Base-by-base conservation (phyloP, 1,140 invertebrate species). In the Calephelis virginiensis region DNA sequence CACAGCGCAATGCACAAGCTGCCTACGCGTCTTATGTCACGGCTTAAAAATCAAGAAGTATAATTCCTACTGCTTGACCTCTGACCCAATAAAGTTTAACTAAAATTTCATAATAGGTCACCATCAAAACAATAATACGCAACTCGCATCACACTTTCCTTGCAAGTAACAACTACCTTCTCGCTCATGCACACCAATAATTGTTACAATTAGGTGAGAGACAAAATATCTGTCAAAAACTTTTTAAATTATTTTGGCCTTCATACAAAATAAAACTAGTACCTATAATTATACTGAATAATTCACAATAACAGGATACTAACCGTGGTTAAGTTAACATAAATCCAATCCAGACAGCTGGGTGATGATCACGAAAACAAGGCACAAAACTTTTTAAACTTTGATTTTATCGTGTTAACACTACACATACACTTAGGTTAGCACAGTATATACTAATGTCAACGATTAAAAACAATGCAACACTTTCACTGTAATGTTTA, bases 381-480 rank as follows among this genome's bases (percentile, higher is more conserved):
- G 80, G 73, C 82, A 87, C 84, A 83, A 89, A 84, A 87, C 83
- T 88, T 85, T 82, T 77, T 79, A 86, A 85, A 83, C 78, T 74
- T 80, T 77, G 73, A 70, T 71, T 74, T 72, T 67, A 70, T 73
- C 45, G 69, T 78, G 61, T 75, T 73, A 78, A 70, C 81, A 84
- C 77, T 78, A 78, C 50, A 72, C 82, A 74, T 71, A 50, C 81
- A 89, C 83, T 76, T 69, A 47, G 63, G 60, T 68, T 47, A 77
- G 77, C 74, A 83, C 77, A 76, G 64, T 70, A 78, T 82, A 70
- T 80, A 82, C 80, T 80, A 76, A 61, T 73, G 81, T 76, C 68
- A 71, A 64, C 60, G 75, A 86, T 79, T 76, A 69, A 48, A 53
- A 48, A 70, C 64, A 66, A 79, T 74, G 62, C 73, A 65, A 68